Percentiles rank a stretch among this genome's conserved stretches.
Evolutionary conservation across 2,797 vertebrate species (phyloP).

Genomic region (Manis javanica): DNA sequence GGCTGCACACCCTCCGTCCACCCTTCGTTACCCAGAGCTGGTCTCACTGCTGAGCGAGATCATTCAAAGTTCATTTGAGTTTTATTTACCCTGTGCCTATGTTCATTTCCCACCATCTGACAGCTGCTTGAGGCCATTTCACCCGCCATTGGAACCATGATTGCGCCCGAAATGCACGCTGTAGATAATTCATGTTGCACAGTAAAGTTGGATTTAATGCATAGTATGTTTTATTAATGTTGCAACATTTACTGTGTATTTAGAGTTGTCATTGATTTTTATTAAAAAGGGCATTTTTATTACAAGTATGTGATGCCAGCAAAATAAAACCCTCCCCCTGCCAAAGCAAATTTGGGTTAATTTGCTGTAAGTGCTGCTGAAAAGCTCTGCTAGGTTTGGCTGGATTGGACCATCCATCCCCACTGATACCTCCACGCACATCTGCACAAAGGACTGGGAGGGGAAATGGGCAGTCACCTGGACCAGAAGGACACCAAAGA

Average conservation of each 20-base stretch:
- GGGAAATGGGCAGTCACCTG: not conserved
- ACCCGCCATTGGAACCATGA: conserved; percentile 78
- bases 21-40: not conserved
- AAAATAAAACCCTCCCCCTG: conserved; percentile 77
- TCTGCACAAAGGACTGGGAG: not conserved
- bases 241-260: conserved; percentile 82
- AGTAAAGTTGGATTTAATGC: conserved; percentile 83
- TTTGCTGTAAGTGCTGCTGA: conserved; percentile 62
- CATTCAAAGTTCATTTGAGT: conserved; percentile 31
- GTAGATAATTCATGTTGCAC: conserved; percentile 79
- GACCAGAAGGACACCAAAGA: not conserved
- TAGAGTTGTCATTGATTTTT: conserved; percentile 87
- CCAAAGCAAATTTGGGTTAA: conserved; percentile 72
- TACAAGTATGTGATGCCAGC: conserved; percentile 72
- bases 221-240: conserved; percentile 84
- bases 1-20: not conserved
- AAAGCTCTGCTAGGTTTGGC: conserved; percentile 47
- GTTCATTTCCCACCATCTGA: conserved; percentile 84
- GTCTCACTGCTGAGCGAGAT: conserved; percentile 39
- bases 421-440: not conserved
- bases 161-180: conserved; percentile 77
- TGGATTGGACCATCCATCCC: not conserved
- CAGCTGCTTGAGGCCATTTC: conserved; percentile 85
- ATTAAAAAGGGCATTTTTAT: conserved; percentile 84
- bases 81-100: conserved; percentile 74